Conservation (phyloP, 2,888 invertebrate species). For the Watsonalla cultraria region DNA sequence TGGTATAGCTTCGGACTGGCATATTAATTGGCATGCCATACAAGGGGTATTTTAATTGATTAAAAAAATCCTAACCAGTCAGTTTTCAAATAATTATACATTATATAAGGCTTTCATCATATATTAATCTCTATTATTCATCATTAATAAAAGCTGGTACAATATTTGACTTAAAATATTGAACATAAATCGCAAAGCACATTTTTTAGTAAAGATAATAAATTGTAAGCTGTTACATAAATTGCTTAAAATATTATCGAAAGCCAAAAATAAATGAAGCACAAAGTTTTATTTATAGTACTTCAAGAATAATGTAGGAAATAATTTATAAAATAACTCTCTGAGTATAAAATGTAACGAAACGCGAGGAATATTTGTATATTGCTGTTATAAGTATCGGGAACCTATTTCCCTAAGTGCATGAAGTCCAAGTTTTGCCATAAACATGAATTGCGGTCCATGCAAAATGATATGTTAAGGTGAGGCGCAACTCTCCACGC, state of each 20-base stretch:
- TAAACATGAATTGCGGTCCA: slow-evolving; percentile 74
- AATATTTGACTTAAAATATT: too few species aligned
- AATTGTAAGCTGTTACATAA: not conserved
- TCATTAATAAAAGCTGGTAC: too few species aligned
- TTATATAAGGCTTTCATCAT: too few species aligned
- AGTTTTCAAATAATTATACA: too few species aligned
- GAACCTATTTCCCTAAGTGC: slow-evolving; percentile 77
- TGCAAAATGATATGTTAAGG: slow-evolving; percentile 73
- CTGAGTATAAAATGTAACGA: slow-evolving; percentile 58
- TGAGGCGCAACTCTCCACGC: slow-evolving; percentile 38
- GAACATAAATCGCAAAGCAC: too few species aligned
- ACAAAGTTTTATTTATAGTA: slow-evolving; percentile 28
- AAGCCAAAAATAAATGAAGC: slow-evolving; percentile 7
- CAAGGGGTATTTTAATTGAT: too few species aligned
- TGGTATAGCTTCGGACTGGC: too few species aligned
- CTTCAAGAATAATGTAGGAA: slow-evolving; percentile 34
- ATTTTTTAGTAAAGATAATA: too few species aligned
- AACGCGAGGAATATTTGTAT: slow-evolving; percentile 54
- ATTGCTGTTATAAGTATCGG: slow-evolving; percentile 72
- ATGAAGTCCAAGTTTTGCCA: slow-evolving; percentile 74
- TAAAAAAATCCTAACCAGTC: too few species aligned
- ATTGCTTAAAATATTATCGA: slow-evolving; percentile 5
- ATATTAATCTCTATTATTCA: too few species aligned
- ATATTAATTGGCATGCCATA: too few species aligned
- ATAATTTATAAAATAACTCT: slow-evolving; percentile 58